Conservation (phyloP, 2,113 vertebrate species). For the Cephalopterus ornatus region DNA sequence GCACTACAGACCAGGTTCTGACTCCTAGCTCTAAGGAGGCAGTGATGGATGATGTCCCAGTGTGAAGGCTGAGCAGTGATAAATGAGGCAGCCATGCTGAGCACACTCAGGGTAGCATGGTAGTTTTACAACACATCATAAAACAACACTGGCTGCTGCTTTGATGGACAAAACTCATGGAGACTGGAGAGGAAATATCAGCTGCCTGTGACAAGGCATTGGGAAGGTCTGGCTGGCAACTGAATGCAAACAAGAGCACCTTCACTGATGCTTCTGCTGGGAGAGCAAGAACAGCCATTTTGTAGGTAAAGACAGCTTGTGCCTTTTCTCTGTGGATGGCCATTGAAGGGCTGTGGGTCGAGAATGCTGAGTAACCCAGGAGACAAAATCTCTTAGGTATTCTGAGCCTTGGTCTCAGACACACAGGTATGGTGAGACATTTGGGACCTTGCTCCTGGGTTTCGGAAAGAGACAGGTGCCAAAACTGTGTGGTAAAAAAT, state of each 20-base stretch:
- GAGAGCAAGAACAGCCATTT: background rate
- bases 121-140: conserved; percentile 22
- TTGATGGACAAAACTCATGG: conserved; percentile 3
- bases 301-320: background rate
- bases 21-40: conserved; percentile 33
- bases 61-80: conserved; percentile 53
- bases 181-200: conserved; percentile 36
- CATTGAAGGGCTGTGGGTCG: background rate
- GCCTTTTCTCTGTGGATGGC: background rate
- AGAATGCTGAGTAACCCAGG: accelerated
- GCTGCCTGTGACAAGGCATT: background rate
- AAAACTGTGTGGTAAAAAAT: background rate
- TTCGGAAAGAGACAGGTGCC: background rate
- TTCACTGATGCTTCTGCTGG: background rate
- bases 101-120: background rate
- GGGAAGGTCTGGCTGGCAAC: background rate
- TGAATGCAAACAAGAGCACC: background rate
- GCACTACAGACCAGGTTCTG: conserved; percentile 9
- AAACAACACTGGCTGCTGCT: conserved; percentile 20
- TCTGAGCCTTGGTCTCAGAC: background rate
- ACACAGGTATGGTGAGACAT: background rate
- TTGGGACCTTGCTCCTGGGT: background rate
- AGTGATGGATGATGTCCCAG: conserved; percentile 61
- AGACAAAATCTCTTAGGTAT: background rate
- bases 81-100: conserved; percentile 45